phyloP scores from a whole-genome alignment of 2,888 invertebrate genomes.

The Tenthredo scrophulariae region DNA sequence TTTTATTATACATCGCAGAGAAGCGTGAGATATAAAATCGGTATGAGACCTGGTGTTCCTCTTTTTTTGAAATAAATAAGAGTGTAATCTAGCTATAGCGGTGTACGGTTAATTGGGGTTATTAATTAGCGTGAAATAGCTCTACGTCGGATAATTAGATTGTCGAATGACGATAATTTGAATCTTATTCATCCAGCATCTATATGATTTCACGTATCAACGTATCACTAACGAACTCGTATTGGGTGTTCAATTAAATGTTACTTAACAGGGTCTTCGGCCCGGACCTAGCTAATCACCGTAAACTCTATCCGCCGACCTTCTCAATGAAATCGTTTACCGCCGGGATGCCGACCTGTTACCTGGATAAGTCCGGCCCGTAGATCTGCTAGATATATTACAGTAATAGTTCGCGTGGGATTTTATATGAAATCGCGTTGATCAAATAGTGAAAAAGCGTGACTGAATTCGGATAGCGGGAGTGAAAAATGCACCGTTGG shows the following conservation, averaged over 20 bases:
- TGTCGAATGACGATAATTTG: slow-evolving; percentile 69
- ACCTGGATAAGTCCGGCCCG: neutral
- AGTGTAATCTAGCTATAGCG: no score
- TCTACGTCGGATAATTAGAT: neutral
- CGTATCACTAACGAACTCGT: slow-evolving; percentile 71
- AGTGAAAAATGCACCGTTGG: slow-evolving; percentile 18
- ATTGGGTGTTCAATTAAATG: slow-evolving; percentile 74
- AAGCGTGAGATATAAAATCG: no score
- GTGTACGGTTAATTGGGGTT: no score
- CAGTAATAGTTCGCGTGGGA: neutral
- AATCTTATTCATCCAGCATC: slow-evolving; percentile 67
- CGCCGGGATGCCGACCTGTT: slow-evolving; percentile 48
- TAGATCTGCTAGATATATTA: neutral
- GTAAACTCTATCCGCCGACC: slow-evolving; percentile 58
- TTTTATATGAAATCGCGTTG: slow-evolving; percentile 17
- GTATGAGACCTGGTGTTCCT: no score
- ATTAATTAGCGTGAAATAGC: no score
- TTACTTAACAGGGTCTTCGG: slow-evolving; percentile 67
- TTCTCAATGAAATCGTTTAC: slow-evolving; percentile 50
- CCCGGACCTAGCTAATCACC: slow-evolving; percentile 67
- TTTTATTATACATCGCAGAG: no score
- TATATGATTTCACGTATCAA: slow-evolving; percentile 66
- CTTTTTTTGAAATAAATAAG: no score
- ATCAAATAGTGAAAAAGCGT: neutral
- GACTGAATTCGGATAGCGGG: neutral